Base-by-base conservation (phyloP, 2,797 vertebrate genomes). In the Ptychobarbus kaznakovi region DNA sequence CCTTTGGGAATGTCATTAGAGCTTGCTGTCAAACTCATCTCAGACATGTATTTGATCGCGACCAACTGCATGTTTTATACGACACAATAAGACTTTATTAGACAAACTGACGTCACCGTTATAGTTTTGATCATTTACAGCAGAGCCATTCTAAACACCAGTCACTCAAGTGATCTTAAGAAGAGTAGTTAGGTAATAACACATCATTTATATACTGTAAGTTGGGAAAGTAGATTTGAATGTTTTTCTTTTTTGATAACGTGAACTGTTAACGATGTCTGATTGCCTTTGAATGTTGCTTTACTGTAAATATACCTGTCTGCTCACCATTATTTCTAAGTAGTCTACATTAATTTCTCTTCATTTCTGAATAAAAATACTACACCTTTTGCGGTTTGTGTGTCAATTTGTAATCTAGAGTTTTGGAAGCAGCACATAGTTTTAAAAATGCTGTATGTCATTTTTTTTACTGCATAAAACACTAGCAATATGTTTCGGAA, bases 211-310 rank as follows among this genome's bases (percentile, higher is more conserved):
- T 79, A 58, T 87, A 77, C 6, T 87, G 74, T 76, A 87, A 77
- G 20, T 65, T 49, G 44, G 18, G 7, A 35, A 58, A 44, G 53
- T 65, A 82, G 25, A 35, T 16, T 44, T 3, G 32, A 32, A 76
- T 32, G n/a, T 15, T 25, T 28, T 46, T 73, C 28, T 25, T 77
- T 58, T 58, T 83, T 69, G 42, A 78, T 9, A 49, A 32, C 32
- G 32, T 32, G 32, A 32, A 32, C 32, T 2, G 32, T 32, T 32
- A 32, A 32, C 72, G 15, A 83, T 86, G 86, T 90, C 84, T 84
- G 89, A 86, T 93, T 93, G 92, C 93, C 93, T 93, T 93, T 91
- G 35, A 91, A 83, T 51, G 58, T 70, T 85, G 70, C 86, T 74
- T 84, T 86, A 87, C 83, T 91, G 85, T 88, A 32, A 80, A 87